These are phyloP conservation scores for Takifugu ocellatus DNA, from an alignment of 2,797 vertebrate species.

Conservation along the genomic window DNA sequence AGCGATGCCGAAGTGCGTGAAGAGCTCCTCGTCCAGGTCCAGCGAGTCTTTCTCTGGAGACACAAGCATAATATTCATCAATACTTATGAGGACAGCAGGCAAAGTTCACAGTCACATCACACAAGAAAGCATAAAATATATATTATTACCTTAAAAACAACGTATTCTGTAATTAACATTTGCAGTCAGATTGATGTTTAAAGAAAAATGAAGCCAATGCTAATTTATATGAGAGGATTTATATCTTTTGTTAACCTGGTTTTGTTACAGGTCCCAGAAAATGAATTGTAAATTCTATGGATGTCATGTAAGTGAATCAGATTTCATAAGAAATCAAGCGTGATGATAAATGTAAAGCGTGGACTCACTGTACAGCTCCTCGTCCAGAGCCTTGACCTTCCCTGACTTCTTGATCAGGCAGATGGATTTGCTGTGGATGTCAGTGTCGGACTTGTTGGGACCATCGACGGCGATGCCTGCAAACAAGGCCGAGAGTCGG, in stretches of 20 bases:
- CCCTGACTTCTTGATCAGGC: conserved; percentile 88
- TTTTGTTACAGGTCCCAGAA: too few species aligned
- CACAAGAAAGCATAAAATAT: too few species aligned
- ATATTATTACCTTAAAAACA: too few species aligned
- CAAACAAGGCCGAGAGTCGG: not conserved
- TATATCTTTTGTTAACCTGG: too few species aligned
- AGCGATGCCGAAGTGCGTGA: conserved; percentile 90
- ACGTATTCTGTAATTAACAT: too few species aligned
- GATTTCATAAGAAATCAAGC: not conserved
- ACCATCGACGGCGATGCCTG: conserved; percentile 91
- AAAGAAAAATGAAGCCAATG: not conserved
- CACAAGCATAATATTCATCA: conserved; percentile 3
- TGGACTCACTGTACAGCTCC: conserved; percentile 86
- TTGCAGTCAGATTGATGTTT: too few species aligned
- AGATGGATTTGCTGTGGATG: conserved; percentile 77
- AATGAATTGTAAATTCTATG: too few species aligned
- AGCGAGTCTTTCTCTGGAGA: conserved; percentile 83
- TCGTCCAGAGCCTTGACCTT: conserved; percentile 94
- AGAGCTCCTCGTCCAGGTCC: conserved; percentile 84
- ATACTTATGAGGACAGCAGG: not conserved
- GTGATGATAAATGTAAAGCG: not conserved
- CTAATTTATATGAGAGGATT: too few species aligned
- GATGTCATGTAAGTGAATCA: not conserved
- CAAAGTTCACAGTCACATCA: not conserved
- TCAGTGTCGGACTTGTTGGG: conserved; percentile 76